Base-by-base conservation (phyloP, 2,113 vertebrate genomes). In the Menidia beryllina region DNA sequence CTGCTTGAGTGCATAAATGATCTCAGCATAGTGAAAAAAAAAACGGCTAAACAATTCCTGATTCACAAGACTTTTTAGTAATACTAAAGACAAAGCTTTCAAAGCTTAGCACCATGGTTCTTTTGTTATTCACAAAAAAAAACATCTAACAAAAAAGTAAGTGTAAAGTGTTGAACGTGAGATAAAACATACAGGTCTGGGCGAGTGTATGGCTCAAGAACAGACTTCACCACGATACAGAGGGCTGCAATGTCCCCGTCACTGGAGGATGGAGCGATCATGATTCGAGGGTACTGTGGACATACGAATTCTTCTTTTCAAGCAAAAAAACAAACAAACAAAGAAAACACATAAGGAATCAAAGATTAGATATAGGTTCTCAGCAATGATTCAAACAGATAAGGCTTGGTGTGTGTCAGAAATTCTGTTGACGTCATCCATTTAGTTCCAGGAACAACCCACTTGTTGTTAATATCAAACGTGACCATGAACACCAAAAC, bases 31-130 rank as follows among this genome's bases (percentile, higher is more conserved):
- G 79, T 73, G 66, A 79, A 82, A 71, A 51, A 79, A 82, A 71
- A 51, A 82, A 79, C 67, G 75, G 77, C 52, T 67, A 72, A 83
- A 87, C 48, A 20, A 64, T 75, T 86, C 71, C 78, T 86, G 60
- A 74, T 83, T 67, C 58, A 56, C 62, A 65, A 83, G 66, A 88
- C 68, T 61, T 47, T 45, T 54, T 49, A 73, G 65, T 85, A 69
- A 48, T 81, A 84, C 53, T 62, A 53, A 73, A 74, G 63, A 76
- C 39, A 70, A 73, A 79, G 62, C 66, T 72, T 74, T 85, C 59
- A 77, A 82, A 89, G 82, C 71, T 88, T 89, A 91, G 91, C 91
- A 91, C 90, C 90, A 82, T 85, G 82, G 69, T 83, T 77, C 51
- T 77, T 77, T 67, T 78, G 63, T 82, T 82, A 77, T 76, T 68